These are phyloP conservation scores for Actenoides hombroni DNA, from an alignment of 2,113 vertebrate genomes.

Conservation along the genomic window DNA sequence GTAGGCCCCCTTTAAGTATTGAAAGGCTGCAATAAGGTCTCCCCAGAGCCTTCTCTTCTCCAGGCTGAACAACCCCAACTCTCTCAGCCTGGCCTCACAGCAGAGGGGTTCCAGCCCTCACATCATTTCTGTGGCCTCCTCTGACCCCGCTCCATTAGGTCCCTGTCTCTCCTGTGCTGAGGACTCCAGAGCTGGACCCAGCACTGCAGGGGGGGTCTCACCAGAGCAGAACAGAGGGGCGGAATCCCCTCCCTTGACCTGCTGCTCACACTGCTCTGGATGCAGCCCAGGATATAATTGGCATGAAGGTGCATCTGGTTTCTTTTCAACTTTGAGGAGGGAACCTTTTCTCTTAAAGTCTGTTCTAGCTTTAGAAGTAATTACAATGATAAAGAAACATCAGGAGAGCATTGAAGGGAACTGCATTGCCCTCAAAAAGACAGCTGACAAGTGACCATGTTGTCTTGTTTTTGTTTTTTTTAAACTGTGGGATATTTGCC, in stretches of 20 bases:
- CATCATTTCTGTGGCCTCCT: too few relatives aligned
- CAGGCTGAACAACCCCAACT: neutral
- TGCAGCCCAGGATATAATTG: neutral
- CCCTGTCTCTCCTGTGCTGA: neutral
- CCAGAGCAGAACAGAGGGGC: neutral
- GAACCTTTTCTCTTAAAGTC: neutral
- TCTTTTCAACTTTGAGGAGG: neutral
- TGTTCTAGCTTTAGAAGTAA: neutral
- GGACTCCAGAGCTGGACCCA: neutral
- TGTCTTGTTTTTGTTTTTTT: neutral
- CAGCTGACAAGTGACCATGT: neutral
- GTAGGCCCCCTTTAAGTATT: neutral
- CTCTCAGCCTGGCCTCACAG: too few relatives aligned
- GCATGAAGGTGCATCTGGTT: neutral
- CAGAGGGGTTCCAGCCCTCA: too few relatives aligned
- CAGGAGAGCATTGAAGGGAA: neutral
- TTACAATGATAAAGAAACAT: neutral
- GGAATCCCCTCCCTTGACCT: neutral
- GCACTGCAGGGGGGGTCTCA: neutral
- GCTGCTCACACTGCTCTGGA: neutral
- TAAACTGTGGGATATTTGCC: neutral
- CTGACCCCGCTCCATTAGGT: neutral
- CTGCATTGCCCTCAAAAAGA: neutral
- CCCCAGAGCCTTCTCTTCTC: neutral
- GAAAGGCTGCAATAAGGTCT: neutral